Base-by-base conservation (phyloP, 2,888 invertebrate species). In the Epirrhoe tristata region DNA sequence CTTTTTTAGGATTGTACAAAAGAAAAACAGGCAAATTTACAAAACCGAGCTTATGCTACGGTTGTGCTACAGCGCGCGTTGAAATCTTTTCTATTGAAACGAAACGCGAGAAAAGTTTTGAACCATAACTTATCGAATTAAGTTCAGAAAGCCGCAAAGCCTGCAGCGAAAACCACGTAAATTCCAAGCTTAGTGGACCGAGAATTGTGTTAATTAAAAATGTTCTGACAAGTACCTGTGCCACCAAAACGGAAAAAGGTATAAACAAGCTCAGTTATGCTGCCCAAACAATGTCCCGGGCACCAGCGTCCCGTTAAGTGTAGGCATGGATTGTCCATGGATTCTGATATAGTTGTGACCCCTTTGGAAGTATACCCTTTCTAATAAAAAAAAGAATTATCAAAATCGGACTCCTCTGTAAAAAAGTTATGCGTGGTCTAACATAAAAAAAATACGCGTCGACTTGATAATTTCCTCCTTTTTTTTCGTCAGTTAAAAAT, bases 1-100 rank as follows among this genome's bases (percentile, higher is more conserved):
- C 24, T 24, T 24, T 24, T n/a, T 36, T 8, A 0, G 36, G 36
- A 8, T 36, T 8, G 7, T 1, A 7, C 0, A 36, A 36, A 3
- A 43, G 12, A 43, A 43, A 12, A 43, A 12, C 12, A 43, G 12
- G 4, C 8, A 1, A 39, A 4, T 12, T 43, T 4, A 43, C 12
- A 43, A 43, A 43, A 43, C 12, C 2, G 57, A 8, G 57, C 31
- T 31, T 3, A 31, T n/a, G 10, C 10, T 54, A 32, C 55, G 36
- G 36, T 36, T 14, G 54, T 50, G 51, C 55, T 55, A 55, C 61
- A 24, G 36, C 36, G 61, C 48, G 54, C 63, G 63, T 63, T 52
- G 14, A 57, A 57, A 7, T 63, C 57, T 57, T 63, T 63, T 17
- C 6, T 57, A 62, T 36, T 0, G 0, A 55, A 62, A 50, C 36